phyloP scores from a whole-genome alignment of 2,888 invertebrate species.

The Listrodromus nycthemerus region DNA sequence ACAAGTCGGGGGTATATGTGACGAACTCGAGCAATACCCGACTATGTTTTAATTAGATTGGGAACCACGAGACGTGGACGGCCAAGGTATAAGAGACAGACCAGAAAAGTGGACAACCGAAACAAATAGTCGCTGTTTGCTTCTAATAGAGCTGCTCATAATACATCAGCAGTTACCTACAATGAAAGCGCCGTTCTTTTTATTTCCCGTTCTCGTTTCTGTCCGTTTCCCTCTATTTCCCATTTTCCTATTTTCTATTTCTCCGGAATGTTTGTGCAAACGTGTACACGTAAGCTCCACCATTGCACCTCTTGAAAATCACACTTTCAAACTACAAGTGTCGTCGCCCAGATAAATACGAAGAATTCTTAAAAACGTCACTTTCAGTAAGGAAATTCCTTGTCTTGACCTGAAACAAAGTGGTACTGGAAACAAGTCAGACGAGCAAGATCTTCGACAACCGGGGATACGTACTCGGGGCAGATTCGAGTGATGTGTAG shows the following conservation, averaged over 20 bases:
- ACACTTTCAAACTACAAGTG: neutral
- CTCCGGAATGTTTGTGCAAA: slow-evolving; percentile 54
- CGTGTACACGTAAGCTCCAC: slow-evolving; percentile 53
- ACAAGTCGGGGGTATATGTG: slow-evolving; percentile 20
- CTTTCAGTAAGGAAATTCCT: no score
- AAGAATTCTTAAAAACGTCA: no score
- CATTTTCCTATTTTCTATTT: no score
- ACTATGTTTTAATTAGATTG: slow-evolving; percentile 39
- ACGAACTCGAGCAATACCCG: slow-evolving; percentile 4
- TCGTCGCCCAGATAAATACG: neutral
- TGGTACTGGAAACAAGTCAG: no score
- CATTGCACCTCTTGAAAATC: slow-evolving; percentile 46
- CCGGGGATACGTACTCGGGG: neutral
- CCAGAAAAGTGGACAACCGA: slow-evolving; percentile 30
- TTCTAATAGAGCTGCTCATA: slow-evolving; percentile 70
- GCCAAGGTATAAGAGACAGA: slow-evolving; percentile 27
- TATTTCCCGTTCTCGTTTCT: slow-evolving; percentile 32
- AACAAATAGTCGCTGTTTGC: slow-evolving; percentile 67
- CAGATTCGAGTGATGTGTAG: slow-evolving; percentile 15
- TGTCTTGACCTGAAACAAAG: no score
- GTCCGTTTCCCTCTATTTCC: slow-evolving; percentile 59
- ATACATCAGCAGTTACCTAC: slow-evolving; percentile 66
- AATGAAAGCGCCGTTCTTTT: slow-evolving; percentile 44
- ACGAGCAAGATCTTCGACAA: no score
- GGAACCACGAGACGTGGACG: slow-evolving; percentile 14